phyloP scores from a whole-genome alignment of 2,113 vertebrate species.

The Stigmatopora argus region DNA sequence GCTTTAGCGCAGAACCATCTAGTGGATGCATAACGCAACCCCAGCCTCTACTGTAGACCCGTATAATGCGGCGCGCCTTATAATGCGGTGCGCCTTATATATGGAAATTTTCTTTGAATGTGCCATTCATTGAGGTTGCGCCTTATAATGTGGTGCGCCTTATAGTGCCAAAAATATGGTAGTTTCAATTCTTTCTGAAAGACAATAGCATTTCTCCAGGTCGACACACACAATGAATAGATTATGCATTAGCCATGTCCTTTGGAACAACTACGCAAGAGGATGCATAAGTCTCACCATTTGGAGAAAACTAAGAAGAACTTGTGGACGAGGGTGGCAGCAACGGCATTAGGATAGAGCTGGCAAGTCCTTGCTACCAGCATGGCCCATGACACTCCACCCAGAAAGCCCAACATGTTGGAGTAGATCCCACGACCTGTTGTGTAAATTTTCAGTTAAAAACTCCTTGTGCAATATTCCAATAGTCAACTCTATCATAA shows the following conservation, averaged over 20 bases:
- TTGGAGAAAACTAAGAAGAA: conserved; percentile 97
- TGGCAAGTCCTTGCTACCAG: conserved; percentile 94
- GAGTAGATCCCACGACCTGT: conserved; percentile 94
- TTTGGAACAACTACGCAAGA: neutral
- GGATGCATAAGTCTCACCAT: conserved; percentile 76
- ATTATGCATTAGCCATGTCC: neutral
- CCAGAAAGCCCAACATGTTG: conserved; percentile 94
- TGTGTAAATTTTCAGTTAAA: neutral
- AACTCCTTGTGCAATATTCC: neutral
- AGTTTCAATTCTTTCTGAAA: neutral
- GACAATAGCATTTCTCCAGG: neutral
- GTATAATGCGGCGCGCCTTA: no score
- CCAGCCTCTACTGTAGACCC: no score
- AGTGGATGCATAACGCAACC: no score
- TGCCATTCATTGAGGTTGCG: no score
- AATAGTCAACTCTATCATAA: no score
- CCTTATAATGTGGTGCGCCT: no score
- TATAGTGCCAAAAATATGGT: no score
- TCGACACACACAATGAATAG: neutral
- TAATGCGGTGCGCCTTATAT: no score
- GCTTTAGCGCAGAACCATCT: no score
- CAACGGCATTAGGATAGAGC: conserved; percentile 90
- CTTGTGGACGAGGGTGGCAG: conserved; percentile 91
- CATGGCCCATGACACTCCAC: conserved; percentile 98
- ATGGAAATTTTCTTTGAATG: no score